phyloP scores from a whole-genome alignment of 2,888 invertebrate species.

The Sicus ferrugineus region DNA sequence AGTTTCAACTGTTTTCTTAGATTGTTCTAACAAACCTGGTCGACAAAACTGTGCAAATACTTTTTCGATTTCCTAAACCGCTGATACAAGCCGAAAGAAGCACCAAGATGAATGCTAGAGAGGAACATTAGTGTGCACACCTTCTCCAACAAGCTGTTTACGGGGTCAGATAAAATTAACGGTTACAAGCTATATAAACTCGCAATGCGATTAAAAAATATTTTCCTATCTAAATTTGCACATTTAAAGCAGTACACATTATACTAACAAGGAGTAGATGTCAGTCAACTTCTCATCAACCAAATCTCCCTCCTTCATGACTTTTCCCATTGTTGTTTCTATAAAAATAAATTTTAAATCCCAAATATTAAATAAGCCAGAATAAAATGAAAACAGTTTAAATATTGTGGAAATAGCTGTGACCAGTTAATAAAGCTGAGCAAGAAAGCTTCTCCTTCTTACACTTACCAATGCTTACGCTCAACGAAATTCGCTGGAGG shows the following conservation, averaged over 20 bases:
- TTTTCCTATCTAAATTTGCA: not conserved
- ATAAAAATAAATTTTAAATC: no score
- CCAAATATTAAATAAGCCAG: no score
- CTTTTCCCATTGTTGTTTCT: conserved; percentile 44
- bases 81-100: not conserved
- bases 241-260: not conserved
- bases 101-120: not conserved
- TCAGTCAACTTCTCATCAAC: conserved; percentile 31
- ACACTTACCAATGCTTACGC: conserved; percentile 38
- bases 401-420: no score
- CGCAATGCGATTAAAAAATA: no score
- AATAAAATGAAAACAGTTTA: no score
- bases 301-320: conserved; percentile 34
- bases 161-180: not conserved
- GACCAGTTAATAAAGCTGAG: no score
- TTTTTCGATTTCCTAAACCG: not conserved
- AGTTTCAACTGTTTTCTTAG: no score
- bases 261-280: conserved; percentile 34
- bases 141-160: conserved; percentile 1
- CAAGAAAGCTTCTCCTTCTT: no score
- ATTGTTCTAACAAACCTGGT: no score
- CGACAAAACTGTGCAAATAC: conserved; percentile 5
- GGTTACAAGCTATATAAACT: no score
- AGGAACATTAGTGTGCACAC: not conserved
- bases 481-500: conserved; percentile 29